Percentiles rank a stretch among this genome's conserved stretches.
phyloP scores from a whole-genome alignment of 2,888 invertebrate species.

The Dromius quadrimaculatus region DNA sequence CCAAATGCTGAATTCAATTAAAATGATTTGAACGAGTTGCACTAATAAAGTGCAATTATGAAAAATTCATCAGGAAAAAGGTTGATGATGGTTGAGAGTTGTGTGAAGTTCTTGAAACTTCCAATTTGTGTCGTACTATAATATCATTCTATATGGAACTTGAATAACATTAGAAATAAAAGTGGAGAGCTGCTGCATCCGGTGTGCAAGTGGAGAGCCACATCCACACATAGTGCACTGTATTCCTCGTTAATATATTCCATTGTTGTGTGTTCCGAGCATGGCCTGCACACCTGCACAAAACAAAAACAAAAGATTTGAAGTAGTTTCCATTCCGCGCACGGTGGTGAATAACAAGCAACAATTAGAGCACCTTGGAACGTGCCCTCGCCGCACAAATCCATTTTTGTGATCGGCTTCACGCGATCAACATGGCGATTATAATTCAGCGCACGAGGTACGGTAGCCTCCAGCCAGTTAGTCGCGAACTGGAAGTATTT shows the following conservation, averaged over 20 bases:
- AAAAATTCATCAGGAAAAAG: too few species aligned
- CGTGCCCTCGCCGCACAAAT: constrained; percentile 19
- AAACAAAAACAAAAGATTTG: constrained; percentile 12
- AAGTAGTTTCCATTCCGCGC: constrained; percentile 33
- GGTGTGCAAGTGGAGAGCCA: too few species aligned
- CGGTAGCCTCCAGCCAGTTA: constrained; percentile 28
- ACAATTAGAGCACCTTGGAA: constrained; percentile 43
- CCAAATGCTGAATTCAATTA: neutral
- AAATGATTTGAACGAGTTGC: too few species aligned
- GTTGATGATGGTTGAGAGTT: neutral
- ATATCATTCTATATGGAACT: too few species aligned
- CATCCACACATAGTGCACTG: neutral
- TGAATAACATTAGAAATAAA: constrained; percentile 1
- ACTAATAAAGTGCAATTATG: too few species aligned
- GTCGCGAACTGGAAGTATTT: constrained; percentile 48
- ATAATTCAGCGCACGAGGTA: constrained; percentile 31
- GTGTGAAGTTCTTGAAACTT: neutral
- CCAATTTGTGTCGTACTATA: neutral
- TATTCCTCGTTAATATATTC: constrained; percentile 17
- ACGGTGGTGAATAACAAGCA: constrained; percentile 41
- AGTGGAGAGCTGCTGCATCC: neutral
- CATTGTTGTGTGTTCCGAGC: constrained; percentile 21
- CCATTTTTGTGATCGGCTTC: constrained; percentile 31
- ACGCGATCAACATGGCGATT: constrained; percentile 33
- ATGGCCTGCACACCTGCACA: constrained; percentile 31